A percentile compares a stretch with the other conserved stretches of the same genome.
Evolutionary conservation across 2,113 vertebrate genomes (phyloP).

Genomic region (Protomyctophum bolini): DNA sequence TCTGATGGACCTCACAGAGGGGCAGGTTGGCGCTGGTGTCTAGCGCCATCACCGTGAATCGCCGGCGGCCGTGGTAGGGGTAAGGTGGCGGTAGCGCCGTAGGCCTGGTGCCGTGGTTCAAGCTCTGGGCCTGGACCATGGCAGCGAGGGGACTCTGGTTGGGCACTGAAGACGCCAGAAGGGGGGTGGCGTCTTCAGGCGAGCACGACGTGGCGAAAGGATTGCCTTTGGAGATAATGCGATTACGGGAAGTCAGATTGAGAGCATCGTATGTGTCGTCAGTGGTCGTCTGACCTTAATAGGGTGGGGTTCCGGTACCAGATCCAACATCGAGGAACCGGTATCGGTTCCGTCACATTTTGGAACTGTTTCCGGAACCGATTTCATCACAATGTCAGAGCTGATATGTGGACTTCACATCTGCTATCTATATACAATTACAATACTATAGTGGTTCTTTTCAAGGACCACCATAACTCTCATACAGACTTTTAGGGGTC

Average conservation of each 20-base stretch:
- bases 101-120: not conserved
- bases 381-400: too few species aligned
- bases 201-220: not conserved
- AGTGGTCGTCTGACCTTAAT: too few species aligned
- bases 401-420: too few species aligned
- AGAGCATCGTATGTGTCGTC: not conserved
- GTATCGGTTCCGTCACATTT: too few species aligned
- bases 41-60: constrained; percentile 64
- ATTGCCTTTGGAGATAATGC: not conserved
- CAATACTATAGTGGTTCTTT: too few species aligned
- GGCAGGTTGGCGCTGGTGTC: constrained; percentile 35
- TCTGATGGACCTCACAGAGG: constrained; percentile 52
- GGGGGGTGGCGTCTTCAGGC: not conserved
- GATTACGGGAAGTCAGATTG: constrained; percentile 5
- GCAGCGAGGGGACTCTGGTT: not conserved
- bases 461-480: too few species aligned
- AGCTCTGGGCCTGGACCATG: not conserved
- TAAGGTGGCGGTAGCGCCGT: not conserved
- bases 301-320: too few species aligned
- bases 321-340: too few species aligned
- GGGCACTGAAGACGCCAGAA: constrained; percentile 42
- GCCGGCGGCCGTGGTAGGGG: constrained; percentile 21
- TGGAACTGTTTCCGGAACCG: too few species aligned
- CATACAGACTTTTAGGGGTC: too few species aligned
- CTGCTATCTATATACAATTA: too few species aligned